Base-by-base conservation (phyloP, 2,888 invertebrate genomes). In the Anoplius nigerrimus region DNA sequence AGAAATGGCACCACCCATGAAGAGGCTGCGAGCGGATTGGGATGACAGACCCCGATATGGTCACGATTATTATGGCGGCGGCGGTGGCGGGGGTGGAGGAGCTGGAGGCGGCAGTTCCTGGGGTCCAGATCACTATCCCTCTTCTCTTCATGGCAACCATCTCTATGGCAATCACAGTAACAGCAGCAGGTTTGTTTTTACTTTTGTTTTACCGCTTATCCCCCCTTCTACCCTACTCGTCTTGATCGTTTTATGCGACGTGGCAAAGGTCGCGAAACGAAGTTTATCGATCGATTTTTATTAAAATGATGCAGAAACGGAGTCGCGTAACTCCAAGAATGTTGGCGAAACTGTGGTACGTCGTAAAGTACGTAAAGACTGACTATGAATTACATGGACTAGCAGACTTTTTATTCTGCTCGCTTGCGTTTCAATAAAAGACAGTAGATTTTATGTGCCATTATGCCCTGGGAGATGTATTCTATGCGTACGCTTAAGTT, bases 1-100 rank as follows among this genome's bases (percentile, higher is more conserved):
- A 0, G 93, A 94, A 78, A 91, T 95, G 82, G 93, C 93, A 16
- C 95, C 95, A 4, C 94, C 95, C 0, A 91, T 93, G 78, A 96
- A 96, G 84, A 91, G 95, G 63, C 93, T 95, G 89, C 90, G 96
- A 59, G 90, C 90, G 0, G 94, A 94, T 69, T 94, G 94, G 95
- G 93, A 92, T 72, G 93, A 87, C 65, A 82, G 88, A 48, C 85
- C 87, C 0, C 80, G 84, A 51, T 86, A 86, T 13, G 81, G 85
- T 2, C 84, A 84, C 16, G 86, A 87, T 69, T 86, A 87, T 72
- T 88, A 87, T 2, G 79, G 81, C 0, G 68, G 76, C 1, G 71
- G 72, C 0, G 72, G 77, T 0, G 71, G 76, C 2, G 69, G 66
- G 13, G 34, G 34, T 34, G 34, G 6, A 5, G 67, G 78, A 0